Base-by-base conservation (phyloP, 2,888 invertebrate species). In the Odontocolon sp. region DNA sequence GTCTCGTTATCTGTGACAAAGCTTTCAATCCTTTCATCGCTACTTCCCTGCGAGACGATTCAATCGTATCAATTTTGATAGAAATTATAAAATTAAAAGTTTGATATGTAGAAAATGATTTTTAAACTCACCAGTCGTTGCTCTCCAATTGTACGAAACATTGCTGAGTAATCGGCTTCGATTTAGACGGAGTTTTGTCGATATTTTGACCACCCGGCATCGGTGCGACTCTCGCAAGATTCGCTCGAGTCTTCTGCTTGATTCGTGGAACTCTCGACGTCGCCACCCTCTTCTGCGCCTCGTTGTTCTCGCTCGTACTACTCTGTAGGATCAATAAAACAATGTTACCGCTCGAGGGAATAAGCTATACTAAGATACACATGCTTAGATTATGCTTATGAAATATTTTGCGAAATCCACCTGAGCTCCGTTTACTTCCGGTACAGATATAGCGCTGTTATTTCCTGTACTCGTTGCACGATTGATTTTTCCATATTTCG, bases 21-120 rank as follows among this genome's bases (percentile, higher is more conserved):
- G 93, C 92, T 61, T 93, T 92, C 21, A 97, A 91, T 0, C 96
- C 95, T 73, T 94, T 93, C 82, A 97, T 93, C 40, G 94, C 94
- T 2, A 93, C 92, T 89, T 97, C 96, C 97, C 93, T 92, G 81
- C 67, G 63, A 47, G 38, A 3, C 16, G 38, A 57, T 36, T 14
- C 23, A 8, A 54, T 16, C 14, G 4, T 31, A 57, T 11, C 2
- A 21, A 61, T 42, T 16, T 26, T 2, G 21, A 45, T 21, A 9
- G 11, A 14, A 23, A 14, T 26, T n/a, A 66, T 26, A 66, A 47
- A 8, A 36, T 18, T 4, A 11, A 33, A 23, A 33, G n/a, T n/a
- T n/a, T n/a, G n/a, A n/a, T n/a, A n/a, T n/a, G n/a, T n/a, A 11
- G 38, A 31, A 45, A 36, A 26, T 4, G 21, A 18, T 54, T 14